Conservation (phyloP, 2,113 vertebrate species). For the Myocastor coypus region DNA sequence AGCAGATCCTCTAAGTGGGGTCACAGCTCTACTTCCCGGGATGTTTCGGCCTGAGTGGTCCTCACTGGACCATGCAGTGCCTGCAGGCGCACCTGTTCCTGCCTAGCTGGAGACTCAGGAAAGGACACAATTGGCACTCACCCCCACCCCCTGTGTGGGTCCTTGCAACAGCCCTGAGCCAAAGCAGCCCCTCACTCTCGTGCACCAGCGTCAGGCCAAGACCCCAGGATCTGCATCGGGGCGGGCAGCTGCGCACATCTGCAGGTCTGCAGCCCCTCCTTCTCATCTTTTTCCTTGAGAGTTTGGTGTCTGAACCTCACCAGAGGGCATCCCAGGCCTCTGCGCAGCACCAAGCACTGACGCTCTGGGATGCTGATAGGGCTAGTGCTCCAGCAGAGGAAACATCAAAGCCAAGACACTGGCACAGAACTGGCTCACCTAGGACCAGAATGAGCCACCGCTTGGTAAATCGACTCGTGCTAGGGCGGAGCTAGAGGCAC, state of each 20-base stretch:
- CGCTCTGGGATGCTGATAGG: too few species aligned
- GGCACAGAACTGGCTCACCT: neutral
- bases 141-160: neutral
- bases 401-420: too few species aligned
- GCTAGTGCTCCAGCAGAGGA: too few species aligned
- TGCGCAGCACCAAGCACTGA: too few species aligned
- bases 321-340: neutral
- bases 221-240: neutral
- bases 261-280: neutral
- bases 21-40: rapidly evolving
- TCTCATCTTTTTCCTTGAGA: neutral
- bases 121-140: constrained; percentile 56
- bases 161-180: neutral
- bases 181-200: neutral
- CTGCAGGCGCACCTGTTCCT: neutral
- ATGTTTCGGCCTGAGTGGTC: neutral
- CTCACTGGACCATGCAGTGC: neutral
- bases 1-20: neutral
- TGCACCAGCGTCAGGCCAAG: neutral
- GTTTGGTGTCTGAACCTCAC: constrained; percentile 11
- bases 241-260: neutral
- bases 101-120: constrained; percentile 22
- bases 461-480: constrained; percentile 76
- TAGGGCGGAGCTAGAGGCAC: constrained; percentile 75
- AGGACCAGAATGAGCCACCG: constrained; percentile 67